Conservation (phyloP, 2,113 vertebrate genomes). For the Xyliphius kryptos region DNA sequence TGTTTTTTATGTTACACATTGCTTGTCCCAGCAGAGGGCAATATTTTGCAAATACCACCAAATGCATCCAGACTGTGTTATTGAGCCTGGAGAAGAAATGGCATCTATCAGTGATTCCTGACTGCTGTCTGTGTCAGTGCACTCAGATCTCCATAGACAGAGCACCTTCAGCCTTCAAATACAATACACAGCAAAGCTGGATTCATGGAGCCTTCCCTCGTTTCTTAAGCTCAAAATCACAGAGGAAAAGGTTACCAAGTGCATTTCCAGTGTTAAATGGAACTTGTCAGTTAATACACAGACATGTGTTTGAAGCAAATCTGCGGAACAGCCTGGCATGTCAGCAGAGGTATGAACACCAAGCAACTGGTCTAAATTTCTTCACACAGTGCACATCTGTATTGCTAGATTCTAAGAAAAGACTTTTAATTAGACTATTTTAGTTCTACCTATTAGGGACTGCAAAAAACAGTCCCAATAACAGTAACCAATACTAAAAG, state of each 20-base stretch:
- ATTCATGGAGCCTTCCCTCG: slow-evolving; percentile 28
- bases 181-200: no score
- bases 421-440: no score
- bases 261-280: slow-evolving; percentile 63
- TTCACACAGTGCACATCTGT: no score
- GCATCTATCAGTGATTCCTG: background rate
- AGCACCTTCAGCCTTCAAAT: no score
- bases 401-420: no score
- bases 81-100: slow-evolving; percentile 10
- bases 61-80: slow-evolving; percentile 7
- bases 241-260: slow-evolving; percentile 49
- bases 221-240: slow-evolving; percentile 39
- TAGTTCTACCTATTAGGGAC: no score
- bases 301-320: slow-evolving; percentile 63
- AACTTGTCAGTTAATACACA: slow-evolving; percentile 49
- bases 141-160: background rate
- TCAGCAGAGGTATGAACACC: slow-evolving; percentile 63
- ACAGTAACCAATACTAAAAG: no score
- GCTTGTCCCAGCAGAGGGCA: slow-evolving; percentile 16
- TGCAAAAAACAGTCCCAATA: no score
- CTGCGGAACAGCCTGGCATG: slow-evolving; percentile 62
- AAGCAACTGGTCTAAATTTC: no score
- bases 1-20: slow-evolving; percentile 19
- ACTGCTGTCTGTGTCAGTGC: slow-evolving; percentile 1
- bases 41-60: slow-evolving; percentile 1